phyloP scores from a whole-genome alignment of 2,888 invertebrate species.

The Chouioia cunea region DNA sequence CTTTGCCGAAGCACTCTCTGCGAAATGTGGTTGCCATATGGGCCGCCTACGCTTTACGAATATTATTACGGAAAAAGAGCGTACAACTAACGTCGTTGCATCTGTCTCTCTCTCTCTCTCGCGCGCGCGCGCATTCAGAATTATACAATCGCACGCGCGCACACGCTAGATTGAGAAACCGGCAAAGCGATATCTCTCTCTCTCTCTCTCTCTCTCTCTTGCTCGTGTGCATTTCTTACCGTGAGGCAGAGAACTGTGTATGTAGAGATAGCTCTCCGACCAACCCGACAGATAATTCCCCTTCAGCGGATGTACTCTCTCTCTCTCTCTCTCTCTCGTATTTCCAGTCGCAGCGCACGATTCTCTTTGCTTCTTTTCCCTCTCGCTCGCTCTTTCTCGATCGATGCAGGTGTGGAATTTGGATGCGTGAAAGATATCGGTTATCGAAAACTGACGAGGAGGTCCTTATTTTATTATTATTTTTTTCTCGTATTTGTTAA shows the following conservation, averaged over 20 bases:
- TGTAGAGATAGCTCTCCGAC: no score
- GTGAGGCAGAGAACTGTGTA: constrained; percentile 25
- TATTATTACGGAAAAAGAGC: not conserved
- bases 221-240: constrained; percentile 45
- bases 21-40: constrained; percentile 68
- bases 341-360: not conserved
- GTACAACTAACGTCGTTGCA: constrained; percentile 31
- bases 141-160: constrained; percentile 37
- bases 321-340: constrained; percentile 14
- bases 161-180: constrained; percentile 51
- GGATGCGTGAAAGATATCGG: not conserved
- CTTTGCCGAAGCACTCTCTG: no score
- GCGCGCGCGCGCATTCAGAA: constrained; percentile 23
- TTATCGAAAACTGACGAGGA: constrained; percentile 16
- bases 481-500: constrained; percentile 9
- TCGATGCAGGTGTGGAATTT: constrained; percentile 1
- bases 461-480: constrained; percentile 11
- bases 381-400: constrained; percentile 1
- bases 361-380: constrained; percentile 21
- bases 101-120: no score
- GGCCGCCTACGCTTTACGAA: constrained; percentile 56
- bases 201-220: constrained; percentile 36
- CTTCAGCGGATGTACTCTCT: constrained; percentile 20
- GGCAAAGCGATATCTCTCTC: constrained; percentile 48
- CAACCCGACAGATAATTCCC: constrained; percentile 33